Percentiles rank a stretch among this genome's conserved stretches.
These are phyloP conservation scores for Prionchulus punctatus DNA, from an alignment of 2,888 invertebrate species.

Conservation along the genomic window DNA sequence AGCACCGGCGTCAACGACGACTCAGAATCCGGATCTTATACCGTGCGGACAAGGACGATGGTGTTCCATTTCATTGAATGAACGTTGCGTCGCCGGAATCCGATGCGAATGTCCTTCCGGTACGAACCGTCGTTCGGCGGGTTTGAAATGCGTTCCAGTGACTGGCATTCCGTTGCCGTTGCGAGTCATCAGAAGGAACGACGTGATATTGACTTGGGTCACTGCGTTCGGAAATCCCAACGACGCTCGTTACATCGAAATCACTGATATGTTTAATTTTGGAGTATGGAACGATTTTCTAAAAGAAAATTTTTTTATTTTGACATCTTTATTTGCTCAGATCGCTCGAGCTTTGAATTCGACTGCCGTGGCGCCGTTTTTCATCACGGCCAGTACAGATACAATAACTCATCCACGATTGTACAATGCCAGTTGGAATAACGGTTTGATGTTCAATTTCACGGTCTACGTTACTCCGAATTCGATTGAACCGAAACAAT, in stretches of 20 bases:
- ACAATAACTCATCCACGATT: constrained; percentile 30
- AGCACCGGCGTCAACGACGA: not conserved
- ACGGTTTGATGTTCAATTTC: constrained; percentile 28
- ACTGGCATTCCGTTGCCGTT: constrained; percentile 22
- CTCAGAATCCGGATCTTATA: not conserved
- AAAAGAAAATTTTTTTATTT: not conserved
- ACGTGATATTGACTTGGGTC: constrained; percentile 24
- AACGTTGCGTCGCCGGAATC: constrained; percentile 23
- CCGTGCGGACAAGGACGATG: not conserved
- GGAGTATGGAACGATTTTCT: constrained; percentile 14
- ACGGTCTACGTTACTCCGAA: constrained; percentile 18
- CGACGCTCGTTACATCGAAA: constrained; percentile 25
- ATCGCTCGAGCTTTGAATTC: constrained; percentile 17
- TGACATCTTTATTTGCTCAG: not conserved
- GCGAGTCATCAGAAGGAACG: constrained; percentile 20
- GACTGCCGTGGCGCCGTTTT: constrained; percentile 18
- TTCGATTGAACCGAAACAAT: constrained; percentile 16
- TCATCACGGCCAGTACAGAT: constrained; percentile 23
- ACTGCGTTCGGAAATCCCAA: constrained; percentile 24
- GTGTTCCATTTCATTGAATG: constrained; percentile 4
- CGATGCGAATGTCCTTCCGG: constrained; percentile 27
- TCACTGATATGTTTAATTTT: constrained; percentile 22
- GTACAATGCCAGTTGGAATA: constrained; percentile 27
- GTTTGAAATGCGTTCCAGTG: constrained; percentile 17
- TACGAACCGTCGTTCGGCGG: constrained; percentile 21